These are phyloP conservation scores for Parnassius apollo DNA, from an alignment of 2,888 invertebrate species.

Conservation along the genomic window DNA sequence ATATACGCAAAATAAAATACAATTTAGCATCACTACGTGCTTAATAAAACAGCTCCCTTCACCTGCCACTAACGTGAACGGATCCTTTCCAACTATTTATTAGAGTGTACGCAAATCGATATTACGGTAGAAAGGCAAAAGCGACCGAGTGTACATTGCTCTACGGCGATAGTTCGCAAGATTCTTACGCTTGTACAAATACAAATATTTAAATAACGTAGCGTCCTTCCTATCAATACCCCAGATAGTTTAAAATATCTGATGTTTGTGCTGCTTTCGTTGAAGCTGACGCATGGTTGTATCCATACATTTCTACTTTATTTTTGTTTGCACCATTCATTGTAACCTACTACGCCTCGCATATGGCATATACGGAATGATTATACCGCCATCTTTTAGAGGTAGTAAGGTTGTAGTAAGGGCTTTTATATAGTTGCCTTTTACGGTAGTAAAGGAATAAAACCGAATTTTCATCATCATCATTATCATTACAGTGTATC, in stretches of 20 bases:
- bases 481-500: no score
- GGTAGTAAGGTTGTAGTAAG: no score
- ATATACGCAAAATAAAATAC: background rate
- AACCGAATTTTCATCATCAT: no score
- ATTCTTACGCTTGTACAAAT: constrained; percentile 48
- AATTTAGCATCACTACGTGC: background rate
- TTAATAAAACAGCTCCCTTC: constrained; percentile 29
- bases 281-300: no score
- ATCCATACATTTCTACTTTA: no score
- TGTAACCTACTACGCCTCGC: no score
- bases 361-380: no score
- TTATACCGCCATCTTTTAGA: no score
- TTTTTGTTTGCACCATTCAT: no score
- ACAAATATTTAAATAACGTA: constrained; percentile 28
- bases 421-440: no score
- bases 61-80: constrained; percentile 35
- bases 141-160: constrained; percentile 19
- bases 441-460: no score
- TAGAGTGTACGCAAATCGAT: constrained; percentile 44
- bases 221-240: constrained; percentile 4
- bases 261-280: background rate
- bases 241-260: background rate
- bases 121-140: constrained; percentile 38
- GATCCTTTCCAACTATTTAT: constrained; percentile 32
- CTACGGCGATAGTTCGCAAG: constrained; percentile 26